Evolutionary conservation across 2,797 vertebrate genomes (phyloP).

Genomic region (Chaenodraco wilsoni): DNA sequence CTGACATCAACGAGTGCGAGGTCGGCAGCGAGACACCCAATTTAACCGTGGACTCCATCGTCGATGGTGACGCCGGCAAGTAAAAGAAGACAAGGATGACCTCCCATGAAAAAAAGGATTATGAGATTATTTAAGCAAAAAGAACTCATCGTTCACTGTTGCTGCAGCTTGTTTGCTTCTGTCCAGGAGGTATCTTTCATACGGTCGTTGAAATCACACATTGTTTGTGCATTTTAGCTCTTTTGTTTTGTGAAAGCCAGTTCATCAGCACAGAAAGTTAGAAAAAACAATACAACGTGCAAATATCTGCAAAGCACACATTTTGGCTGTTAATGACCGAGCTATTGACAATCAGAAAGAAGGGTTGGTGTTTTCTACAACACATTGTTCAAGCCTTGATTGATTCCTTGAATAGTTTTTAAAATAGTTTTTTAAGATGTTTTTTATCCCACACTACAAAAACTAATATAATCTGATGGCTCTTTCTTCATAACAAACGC

Average conservation of each 20-base stretch:
- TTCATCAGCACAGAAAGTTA: background rate
- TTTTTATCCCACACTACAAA: background rate
- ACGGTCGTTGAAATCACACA: background rate
- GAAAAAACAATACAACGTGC: background rate
- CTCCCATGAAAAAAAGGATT: fast-evolving
- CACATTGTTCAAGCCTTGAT: too few relatives aligned
- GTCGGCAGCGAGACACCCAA: constrained; percentile 71
- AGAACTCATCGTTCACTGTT: background rate
- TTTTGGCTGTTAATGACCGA: too few relatives aligned
- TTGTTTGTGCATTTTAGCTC: background rate
- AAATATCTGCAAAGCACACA: background rate
- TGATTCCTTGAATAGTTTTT: background rate
- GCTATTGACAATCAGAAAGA: constrained; percentile 6
- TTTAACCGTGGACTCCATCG: constrained; percentile 82
- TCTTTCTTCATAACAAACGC: background rate
- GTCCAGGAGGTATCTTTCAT: background rate
- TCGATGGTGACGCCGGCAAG: constrained; percentile 79
- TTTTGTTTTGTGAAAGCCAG: constrained; percentile 1
- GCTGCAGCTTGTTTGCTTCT: constrained; percentile 16
- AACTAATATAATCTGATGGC: background rate
- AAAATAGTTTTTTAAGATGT: too few relatives aligned
- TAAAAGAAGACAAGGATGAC: constrained; percentile 25
- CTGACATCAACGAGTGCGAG: constrained; percentile 87
- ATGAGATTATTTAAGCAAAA: background rate
- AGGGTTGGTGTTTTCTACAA: background rate